These are phyloP conservation scores for Perca flavescens DNA, from an alignment of 2,113 vertebrate species.

Conservation along the genomic window DNA sequence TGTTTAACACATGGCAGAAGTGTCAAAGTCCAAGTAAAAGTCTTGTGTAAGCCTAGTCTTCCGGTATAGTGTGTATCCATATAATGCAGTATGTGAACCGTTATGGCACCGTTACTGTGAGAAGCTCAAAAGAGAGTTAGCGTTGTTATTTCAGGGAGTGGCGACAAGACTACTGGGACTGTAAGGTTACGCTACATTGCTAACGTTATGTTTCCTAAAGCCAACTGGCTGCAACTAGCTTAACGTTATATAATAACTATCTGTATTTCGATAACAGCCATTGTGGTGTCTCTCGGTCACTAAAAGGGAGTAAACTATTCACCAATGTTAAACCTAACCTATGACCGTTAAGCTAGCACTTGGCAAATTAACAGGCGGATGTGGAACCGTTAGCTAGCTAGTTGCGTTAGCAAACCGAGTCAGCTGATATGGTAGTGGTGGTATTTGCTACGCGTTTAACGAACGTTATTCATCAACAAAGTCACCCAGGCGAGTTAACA, in stretches of 20 bases:
- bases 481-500: too few species aligned
- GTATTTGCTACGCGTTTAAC: rapidly evolving
- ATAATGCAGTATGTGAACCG: not conserved
- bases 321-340: too few species aligned
- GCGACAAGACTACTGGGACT: not conserved
- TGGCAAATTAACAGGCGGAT: not conserved
- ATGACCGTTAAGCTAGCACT: not conserved
- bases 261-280: not conserved
- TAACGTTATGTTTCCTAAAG: not conserved
- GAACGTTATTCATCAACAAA: rapidly evolving
- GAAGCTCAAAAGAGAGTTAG: not conserved
- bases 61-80: not conserved
- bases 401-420: not conserved
- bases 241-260: not conserved
- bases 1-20: not conserved
- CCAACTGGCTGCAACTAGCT: not conserved
- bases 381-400: constrained; percentile 57
- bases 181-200: not conserved
- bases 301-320: not conserved
- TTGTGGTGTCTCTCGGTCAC: rapidly evolving
- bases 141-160: constrained; percentile 41
- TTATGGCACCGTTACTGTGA: constrained; percentile 3
- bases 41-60: too few species aligned
- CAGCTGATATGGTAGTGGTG: too few species aligned
- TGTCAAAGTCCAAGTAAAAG: not conserved